A percentile compares a stretch with the other conserved stretches of the same genome.
phyloP scores from a whole-genome alignment of 2,797 vertebrate species.

The Hapalemur alaotrensis region DNA sequence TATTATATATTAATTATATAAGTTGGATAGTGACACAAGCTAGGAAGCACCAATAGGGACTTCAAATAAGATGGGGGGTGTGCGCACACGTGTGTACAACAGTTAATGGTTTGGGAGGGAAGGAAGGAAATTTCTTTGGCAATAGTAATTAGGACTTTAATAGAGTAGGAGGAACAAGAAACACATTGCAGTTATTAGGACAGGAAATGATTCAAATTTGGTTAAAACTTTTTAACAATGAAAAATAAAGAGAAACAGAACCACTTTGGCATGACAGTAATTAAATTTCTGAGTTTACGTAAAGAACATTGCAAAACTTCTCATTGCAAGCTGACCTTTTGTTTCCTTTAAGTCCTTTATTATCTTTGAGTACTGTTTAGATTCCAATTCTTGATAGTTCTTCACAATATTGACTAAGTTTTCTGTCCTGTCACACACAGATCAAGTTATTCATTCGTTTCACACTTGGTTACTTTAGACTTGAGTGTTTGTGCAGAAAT shows the following conservation, averaged over 20 bases:
- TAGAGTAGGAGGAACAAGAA: neutral
- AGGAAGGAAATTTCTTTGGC: neutral
- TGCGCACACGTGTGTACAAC: too few relatives aligned
- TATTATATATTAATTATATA: neutral
- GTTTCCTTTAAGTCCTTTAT: neutral
- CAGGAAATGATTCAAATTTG: slow-evolving; percentile 75
- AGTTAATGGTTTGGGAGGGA: neutral
- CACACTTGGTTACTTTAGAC: neutral
- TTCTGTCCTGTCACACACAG: neutral
- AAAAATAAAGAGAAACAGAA: slow-evolving; percentile 35
- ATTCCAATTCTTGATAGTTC: neutral
- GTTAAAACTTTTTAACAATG: slow-evolving; percentile 56
- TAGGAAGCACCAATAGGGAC: neutral
- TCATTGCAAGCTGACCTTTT: slow-evolving; percentile 15
- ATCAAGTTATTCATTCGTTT: neutral
- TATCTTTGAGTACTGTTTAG: neutral
- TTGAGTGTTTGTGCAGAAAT: neutral
- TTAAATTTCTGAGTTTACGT: slow-evolving; percentile 60
- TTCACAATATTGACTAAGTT: neutral
- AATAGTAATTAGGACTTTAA: neutral
- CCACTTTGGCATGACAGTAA: neutral
- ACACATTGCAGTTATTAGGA: slow-evolving; percentile 42
- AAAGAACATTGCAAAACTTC: slow-evolving; percentile 63
- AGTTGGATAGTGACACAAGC: neutral
- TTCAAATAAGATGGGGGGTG: neutral